phyloP scores from a whole-genome alignment of 2,113 vertebrate species.

The Hiodon alosoides region DNA sequence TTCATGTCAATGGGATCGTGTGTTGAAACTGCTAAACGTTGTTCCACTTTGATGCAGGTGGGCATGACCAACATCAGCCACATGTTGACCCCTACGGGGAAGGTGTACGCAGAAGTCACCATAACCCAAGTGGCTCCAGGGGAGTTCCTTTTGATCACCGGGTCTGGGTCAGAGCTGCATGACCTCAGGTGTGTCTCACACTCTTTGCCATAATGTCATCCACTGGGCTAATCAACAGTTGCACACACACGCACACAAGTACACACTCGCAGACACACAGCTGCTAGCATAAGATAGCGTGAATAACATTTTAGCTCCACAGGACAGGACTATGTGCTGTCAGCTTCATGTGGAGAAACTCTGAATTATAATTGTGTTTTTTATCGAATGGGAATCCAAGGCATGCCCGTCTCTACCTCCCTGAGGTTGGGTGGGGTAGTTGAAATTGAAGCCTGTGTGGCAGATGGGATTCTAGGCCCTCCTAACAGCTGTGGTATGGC shows the following conservation, averaged over 20 bases:
- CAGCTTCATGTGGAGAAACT: too few relatives aligned
- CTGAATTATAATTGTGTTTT: not conserved
- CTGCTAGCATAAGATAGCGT: too few relatives aligned
- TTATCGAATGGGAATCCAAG: not conserved
- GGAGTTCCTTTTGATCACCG: conserved; percentile 87
- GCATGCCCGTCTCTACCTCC: not conserved
- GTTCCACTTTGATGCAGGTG: conserved; percentile 58
- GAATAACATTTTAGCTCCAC: too few relatives aligned
- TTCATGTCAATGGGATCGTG: not conserved
- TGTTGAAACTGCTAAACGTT: not conserved
- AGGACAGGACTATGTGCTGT: not conserved
- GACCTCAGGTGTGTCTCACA: conserved; percentile 76
- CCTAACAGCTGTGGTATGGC: conserved; percentile 37
- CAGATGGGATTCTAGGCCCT: conserved; percentile 36
- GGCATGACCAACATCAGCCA: conserved; percentile 94
- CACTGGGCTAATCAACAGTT: not conserved
- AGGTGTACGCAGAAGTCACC: conserved; percentile 88
- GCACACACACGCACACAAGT: not conserved
- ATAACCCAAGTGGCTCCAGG: conserved; percentile 76
- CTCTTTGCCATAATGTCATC: not conserved
- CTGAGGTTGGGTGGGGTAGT: not conserved
- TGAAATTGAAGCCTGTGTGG: not conserved
- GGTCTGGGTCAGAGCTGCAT: conserved; percentile 90
- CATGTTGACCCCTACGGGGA: conserved; percentile 86
- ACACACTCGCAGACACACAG: not conserved